Evolutionary conservation across 2,797 vertebrate genomes (phyloP).

Genomic region (Phataginus tetradactyla): DNA sequence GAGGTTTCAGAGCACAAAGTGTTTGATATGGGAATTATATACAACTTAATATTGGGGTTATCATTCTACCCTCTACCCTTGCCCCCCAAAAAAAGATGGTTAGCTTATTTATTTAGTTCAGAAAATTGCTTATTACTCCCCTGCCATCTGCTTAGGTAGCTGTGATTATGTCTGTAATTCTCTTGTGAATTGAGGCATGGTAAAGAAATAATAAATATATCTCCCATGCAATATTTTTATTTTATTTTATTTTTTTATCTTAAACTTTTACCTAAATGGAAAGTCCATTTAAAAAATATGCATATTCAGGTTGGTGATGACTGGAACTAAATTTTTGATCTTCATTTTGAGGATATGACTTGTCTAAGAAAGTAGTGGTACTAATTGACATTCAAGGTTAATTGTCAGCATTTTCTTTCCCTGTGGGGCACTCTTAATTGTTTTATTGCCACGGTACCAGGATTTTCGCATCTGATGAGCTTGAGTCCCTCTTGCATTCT

Average conservation of each 20-base stretch:
- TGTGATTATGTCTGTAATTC: not conserved
- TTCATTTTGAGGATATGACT: not conserved
- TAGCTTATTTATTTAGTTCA: slow-evolving; percentile 40
- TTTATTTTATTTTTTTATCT: not conserved
- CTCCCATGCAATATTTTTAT: not conserved
- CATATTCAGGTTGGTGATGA: not conserved
- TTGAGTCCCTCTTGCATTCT: slow-evolving; percentile 60
- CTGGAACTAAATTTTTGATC: not conserved
- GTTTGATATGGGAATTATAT: not conserved
- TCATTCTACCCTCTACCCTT: not conserved
- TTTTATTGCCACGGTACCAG: slow-evolving; percentile 59
- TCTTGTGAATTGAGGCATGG: not conserved
- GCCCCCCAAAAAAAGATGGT: not conserved
- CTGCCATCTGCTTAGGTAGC: not conserved
- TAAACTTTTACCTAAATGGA: slow-evolving; percentile 2
- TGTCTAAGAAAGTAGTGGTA: slow-evolving; percentile 38
- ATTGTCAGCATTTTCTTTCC: slow-evolving; percentile 67
- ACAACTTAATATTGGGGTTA: not conserved
- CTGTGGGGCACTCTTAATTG: slow-evolving; percentile 66
- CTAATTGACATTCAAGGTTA: slow-evolving; percentile 72
- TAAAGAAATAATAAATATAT: not conserved
- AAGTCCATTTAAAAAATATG: not conserved
- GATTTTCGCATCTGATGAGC: slow-evolving; percentile 62
- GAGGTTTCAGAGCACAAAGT: not conserved
- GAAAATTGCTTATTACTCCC: not conserved